Evolutionary conservation across 2,797 vertebrate genomes (phyloP).

Genomic region (Cyclopterus lumpus): DNA sequence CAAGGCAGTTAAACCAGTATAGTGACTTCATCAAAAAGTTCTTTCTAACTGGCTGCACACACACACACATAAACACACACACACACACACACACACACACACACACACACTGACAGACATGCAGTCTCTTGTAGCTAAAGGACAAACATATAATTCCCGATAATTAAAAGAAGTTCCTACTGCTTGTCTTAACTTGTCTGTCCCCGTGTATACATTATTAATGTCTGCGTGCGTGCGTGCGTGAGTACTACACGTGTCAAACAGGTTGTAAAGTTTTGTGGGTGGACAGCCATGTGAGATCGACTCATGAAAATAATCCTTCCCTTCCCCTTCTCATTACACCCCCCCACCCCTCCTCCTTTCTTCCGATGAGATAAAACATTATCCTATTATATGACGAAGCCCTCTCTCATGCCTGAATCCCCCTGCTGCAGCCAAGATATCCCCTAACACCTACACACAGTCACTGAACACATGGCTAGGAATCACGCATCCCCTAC

Average conservation of each 20-base stretch:
- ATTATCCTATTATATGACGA: constrained; percentile 75
- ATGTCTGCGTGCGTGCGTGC: constrained; percentile 16
- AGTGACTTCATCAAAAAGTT: constrained; percentile 3
- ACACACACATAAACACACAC: not conserved
- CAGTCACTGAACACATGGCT: constrained; percentile 67
- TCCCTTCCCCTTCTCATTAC: constrained; percentile 56
- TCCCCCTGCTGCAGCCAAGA: constrained; percentile 70
- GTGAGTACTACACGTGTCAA: constrained; percentile 23
- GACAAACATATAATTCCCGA: constrained; percentile 54
- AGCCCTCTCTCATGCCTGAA: constrained; percentile 71
- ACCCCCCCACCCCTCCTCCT: constrained; percentile 21
- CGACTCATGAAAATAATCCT: constrained; percentile 66
- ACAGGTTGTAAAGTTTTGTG: constrained; percentile 49
- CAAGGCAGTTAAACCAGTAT: not conserved
- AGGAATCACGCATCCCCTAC: constrained; percentile 53
- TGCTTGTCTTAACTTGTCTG: constrained; percentile 67
- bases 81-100: not conserved
- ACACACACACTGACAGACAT: constrained; percentile 40
- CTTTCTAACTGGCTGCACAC: not conserved
- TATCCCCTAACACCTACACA: constrained; percentile 80
- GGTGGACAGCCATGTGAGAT: constrained; percentile 72
- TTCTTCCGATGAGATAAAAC: constrained; percentile 75
- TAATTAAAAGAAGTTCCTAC: constrained; percentile 53
- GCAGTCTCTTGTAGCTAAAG: constrained; percentile 49
- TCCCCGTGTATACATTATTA: constrained; percentile 39